phyloP scores from a whole-genome alignment of 2,113 vertebrate genomes.

The Platichthys flesus region DNA sequence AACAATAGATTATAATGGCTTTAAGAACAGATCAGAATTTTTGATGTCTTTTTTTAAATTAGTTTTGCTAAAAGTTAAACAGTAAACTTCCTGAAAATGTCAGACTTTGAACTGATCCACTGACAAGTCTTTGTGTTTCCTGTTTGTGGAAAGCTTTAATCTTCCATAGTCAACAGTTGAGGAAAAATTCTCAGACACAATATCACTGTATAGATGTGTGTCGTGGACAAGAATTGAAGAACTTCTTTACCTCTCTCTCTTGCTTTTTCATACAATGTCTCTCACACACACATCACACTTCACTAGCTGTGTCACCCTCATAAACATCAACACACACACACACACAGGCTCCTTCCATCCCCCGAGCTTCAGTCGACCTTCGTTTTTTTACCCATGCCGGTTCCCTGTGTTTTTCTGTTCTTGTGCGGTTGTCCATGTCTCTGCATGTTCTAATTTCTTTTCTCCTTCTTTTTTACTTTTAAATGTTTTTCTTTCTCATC shows the following conservation, averaged over 20 bases:
- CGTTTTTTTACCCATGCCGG: conserved; percentile 42
- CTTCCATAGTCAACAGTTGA: too few species aligned
- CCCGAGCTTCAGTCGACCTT: conserved; percentile 45
- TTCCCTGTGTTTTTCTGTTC: conserved; percentile 58
- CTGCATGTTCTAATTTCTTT: conserved; percentile 69
- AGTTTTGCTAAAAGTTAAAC: neutral
- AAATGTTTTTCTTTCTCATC: conserved; percentile 24
- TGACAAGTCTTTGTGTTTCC: neutral
- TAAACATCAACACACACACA: conserved; percentile 16
- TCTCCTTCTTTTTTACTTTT: conserved; percentile 39
- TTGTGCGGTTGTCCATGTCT: conserved; percentile 47
- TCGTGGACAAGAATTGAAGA: neutral
- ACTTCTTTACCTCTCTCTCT: neutral
- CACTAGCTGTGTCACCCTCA: conserved; percentile 27
- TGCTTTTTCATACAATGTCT: neutral
- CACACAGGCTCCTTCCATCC: conserved; percentile 34
- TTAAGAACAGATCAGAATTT: neutral
- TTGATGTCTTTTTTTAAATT: neutral
- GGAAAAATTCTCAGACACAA: too few species aligned
- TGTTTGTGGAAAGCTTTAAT: neutral
- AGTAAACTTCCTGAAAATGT: neutral
- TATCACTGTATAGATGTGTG: too few species aligned
- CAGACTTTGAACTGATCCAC: neutral
- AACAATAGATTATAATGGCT: neutral
- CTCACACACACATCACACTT: neutral